phyloP scores from a whole-genome alignment of 2,888 invertebrate species.

The Agriopis leucophaearia region DNA sequence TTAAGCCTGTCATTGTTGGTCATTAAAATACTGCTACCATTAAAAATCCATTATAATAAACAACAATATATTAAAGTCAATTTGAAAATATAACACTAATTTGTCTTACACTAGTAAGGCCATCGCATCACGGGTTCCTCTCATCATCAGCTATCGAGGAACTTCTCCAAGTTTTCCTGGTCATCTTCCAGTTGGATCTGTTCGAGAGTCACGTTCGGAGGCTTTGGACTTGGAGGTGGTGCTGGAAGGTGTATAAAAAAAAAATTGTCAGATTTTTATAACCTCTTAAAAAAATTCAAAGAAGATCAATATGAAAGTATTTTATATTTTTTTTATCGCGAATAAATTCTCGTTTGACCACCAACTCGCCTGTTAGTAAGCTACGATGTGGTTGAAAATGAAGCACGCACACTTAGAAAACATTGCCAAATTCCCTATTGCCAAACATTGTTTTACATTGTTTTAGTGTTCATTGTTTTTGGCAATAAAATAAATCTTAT shows the following conservation, averaged over 20 bases:
- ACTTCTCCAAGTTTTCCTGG: slow-evolving; percentile 71
- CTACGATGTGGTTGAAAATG: too few species aligned
- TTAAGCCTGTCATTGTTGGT: too few species aligned
- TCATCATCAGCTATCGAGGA: slow-evolving; percentile 72
- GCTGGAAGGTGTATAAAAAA: slow-evolving; percentile 56
- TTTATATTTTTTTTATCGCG: too few species aligned
- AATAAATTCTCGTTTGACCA: too few species aligned
- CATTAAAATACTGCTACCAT: background rate
- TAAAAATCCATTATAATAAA: slow-evolving; percentile 45
- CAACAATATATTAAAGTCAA: slow-evolving; percentile 66
- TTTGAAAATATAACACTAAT: slow-evolving; percentile 68
- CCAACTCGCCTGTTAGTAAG: too few species aligned
- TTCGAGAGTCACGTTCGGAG: slow-evolving; percentile 69
- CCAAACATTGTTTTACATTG: too few species aligned
- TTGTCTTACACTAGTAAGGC: slow-evolving; percentile 44
- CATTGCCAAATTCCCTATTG: too few species aligned
- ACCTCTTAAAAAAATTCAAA: too few species aligned
- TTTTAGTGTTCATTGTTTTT: too few species aligned
- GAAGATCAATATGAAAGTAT: too few species aligned
- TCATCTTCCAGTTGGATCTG: slow-evolving; percentile 79
- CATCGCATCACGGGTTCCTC: slow-evolving; percentile 5
- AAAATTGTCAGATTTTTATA: background rate
- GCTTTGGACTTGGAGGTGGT: slow-evolving; percentile 43
- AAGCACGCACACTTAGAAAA: too few species aligned
- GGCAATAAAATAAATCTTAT: too few species aligned